Evolutionary conservation across 2,797 vertebrate genomes (phyloP).

Genomic region (Otus scops): DNA sequence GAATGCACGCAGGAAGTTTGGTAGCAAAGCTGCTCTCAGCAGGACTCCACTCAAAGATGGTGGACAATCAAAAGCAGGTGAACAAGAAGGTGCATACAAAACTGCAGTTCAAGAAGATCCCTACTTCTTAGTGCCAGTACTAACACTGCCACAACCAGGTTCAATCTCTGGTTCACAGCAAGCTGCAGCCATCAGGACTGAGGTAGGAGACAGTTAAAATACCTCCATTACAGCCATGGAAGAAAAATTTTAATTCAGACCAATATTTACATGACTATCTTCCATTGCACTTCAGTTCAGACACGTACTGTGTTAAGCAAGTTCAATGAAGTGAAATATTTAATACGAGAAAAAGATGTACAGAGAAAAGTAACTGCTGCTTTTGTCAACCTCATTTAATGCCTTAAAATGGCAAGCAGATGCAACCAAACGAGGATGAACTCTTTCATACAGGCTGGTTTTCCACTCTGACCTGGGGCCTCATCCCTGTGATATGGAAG

Average conservation of each 20-base stretch:
- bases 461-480: too few species aligned
- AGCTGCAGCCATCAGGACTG: background rate
- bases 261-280: background rate
- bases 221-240: background rate
- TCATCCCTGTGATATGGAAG: rapidly evolving
- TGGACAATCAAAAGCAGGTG: background rate
- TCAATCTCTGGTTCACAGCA: background rate
- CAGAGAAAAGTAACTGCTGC: background rate
- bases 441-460: background rate
- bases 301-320: background rate
- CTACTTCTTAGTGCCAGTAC: background rate
- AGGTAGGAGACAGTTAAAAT: background rate
- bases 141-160: rapidly evolving
- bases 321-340: background rate
- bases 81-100: background rate
- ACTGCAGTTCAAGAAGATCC: background rate
- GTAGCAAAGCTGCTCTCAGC: background rate
- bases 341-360: background rate
- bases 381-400: background rate
- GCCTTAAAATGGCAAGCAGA: background rate
- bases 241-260: background rate
- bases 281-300: background rate
- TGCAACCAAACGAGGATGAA: background rate
- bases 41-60: background rate
- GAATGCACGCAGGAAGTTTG: background rate